A percentile compares a stretch with the other conserved stretches of the same genome.
These are phyloP conservation scores for Papilio protenor DNA, from an alignment of 2,888 invertebrate species.

Conservation along the genomic window DNA sequence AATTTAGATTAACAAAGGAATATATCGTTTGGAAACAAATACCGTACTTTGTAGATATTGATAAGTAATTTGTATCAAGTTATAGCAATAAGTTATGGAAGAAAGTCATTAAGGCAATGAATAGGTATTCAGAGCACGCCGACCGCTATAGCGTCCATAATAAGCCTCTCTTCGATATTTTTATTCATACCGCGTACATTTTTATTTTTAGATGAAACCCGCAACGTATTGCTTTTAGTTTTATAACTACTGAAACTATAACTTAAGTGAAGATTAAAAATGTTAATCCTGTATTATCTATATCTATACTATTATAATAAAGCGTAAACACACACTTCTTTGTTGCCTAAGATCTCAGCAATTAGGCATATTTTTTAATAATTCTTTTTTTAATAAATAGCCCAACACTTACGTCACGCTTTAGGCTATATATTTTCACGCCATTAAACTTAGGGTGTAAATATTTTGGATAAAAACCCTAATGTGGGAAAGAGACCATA, in stretches of 20 bases:
- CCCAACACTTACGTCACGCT: too few species aligned
- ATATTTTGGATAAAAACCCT: too few species aligned
- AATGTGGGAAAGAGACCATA: too few species aligned
- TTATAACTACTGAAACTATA: conserved; percentile 21
- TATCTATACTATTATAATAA: too few species aligned
- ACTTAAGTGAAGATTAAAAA: conserved; percentile 51
- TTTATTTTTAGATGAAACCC: conserved; percentile 70
- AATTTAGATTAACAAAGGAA: neutral
- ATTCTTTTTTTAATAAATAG: too few species aligned
- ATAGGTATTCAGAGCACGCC: conserved; percentile 66
- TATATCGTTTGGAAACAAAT: neutral
- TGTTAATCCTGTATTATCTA: neutral
- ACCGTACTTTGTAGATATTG: neutral
- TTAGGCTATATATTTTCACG: too few species aligned
- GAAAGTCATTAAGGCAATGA: conserved; percentile 52
- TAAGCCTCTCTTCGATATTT: conserved; percentile 56
- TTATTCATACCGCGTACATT: conserved; percentile 60
- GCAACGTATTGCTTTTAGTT: conserved; percentile 55
- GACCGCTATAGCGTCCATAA: conserved; percentile 69
- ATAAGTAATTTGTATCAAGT: conserved; percentile 24
- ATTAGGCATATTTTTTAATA: too few species aligned
- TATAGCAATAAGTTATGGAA: conserved; percentile 16
- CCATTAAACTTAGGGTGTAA: too few species aligned
- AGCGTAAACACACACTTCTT: too few species aligned
- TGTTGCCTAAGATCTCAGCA: too few species aligned